A percentile compares a stretch with the other conserved stretches of the same genome.
These are phyloP conservation scores for Schmidtea mediterranea DNA, from an alignment of 1,140 invertebrate species.

Conservation along the genomic window DNA sequence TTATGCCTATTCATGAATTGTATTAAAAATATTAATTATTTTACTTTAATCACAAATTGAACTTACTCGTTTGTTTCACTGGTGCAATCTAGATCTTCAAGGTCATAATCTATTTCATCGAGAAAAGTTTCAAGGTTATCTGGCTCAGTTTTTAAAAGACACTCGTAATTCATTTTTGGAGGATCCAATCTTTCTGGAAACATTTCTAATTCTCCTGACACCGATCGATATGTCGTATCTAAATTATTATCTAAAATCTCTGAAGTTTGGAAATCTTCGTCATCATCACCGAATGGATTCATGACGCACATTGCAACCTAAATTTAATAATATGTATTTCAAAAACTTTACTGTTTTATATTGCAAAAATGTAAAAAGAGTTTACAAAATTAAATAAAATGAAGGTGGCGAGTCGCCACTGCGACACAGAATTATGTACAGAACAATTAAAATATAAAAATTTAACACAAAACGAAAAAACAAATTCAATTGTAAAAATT, in stretches of 20 bases:
- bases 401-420: too few relatives aligned
- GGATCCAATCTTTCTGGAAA: not conserved
- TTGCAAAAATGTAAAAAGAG: too few relatives aligned
- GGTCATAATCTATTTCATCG: not conserved
- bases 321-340: not conserved
- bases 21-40: too few relatives aligned
- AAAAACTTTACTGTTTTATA: not conserved
- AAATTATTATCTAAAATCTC: constrained; percentile 5
- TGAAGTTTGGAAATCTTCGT: constrained; percentile 7
- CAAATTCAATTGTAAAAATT: too few relatives aligned
- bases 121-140: not conserved
- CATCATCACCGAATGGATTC: constrained; percentile 6
- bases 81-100: too few relatives aligned
- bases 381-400: too few relatives aligned
- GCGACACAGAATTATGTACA: too few relatives aligned
- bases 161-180: not conserved
- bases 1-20: too few relatives aligned
- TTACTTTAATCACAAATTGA: too few relatives aligned
- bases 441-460: too few relatives aligned
- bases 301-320: constrained; percentile 7
- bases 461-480: too few relatives aligned
- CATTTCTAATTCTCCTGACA: not conserved
- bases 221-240: not conserved
- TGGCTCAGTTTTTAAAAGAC: not conserved
- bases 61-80: too few relatives aligned